Conservation (phyloP, 2,113 vertebrate genomes). For the Globicephala melas region DNA sequence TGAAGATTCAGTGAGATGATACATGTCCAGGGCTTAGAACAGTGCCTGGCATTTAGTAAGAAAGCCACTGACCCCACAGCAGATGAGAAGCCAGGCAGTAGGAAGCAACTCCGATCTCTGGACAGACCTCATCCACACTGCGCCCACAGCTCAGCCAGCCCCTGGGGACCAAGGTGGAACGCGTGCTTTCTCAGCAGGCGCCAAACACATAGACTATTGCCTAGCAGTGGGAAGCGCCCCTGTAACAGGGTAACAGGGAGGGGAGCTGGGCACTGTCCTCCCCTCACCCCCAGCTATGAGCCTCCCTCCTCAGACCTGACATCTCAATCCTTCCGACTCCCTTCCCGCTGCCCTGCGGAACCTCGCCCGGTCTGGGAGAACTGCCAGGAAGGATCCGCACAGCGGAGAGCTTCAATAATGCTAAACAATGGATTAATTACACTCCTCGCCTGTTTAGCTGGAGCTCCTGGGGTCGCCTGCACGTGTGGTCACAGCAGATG, state of each 20-base stretch:
- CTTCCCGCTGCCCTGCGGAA: neutral
- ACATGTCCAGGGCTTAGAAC: neutral
- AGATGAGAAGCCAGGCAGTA: neutral
- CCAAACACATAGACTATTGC: neutral
- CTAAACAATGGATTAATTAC: conserved; percentile 60
- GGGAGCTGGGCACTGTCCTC: neutral
- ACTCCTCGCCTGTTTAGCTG: conserved; percentile 25
- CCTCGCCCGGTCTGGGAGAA: conserved; percentile 45
- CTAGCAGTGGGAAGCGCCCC: neutral
- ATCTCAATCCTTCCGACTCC: conserved; percentile 56
- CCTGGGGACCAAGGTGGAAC: neutral
- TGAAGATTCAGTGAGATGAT: neutral
- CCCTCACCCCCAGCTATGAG: neutral
- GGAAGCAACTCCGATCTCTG: neutral
- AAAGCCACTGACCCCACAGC: neutral
- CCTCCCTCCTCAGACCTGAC: conserved; percentile 41
- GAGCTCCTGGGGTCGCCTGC: conserved; percentile 12
- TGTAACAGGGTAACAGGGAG: neutral
- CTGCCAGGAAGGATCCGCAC: conserved; percentile 30
- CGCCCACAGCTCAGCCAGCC: neutral
- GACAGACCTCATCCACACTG: neutral
- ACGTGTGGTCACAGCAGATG: conserved; percentile 55
- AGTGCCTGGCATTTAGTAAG: neutral
- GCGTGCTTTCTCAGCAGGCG: neutral
- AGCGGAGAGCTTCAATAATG: conserved; percentile 63